Evolutionary conservation across 37 sponge, comb jelly and placozoan species (phyloP), one percentile per base, ranked within the genome.

Genomic region (Dysidea cf. avara): DNA sequence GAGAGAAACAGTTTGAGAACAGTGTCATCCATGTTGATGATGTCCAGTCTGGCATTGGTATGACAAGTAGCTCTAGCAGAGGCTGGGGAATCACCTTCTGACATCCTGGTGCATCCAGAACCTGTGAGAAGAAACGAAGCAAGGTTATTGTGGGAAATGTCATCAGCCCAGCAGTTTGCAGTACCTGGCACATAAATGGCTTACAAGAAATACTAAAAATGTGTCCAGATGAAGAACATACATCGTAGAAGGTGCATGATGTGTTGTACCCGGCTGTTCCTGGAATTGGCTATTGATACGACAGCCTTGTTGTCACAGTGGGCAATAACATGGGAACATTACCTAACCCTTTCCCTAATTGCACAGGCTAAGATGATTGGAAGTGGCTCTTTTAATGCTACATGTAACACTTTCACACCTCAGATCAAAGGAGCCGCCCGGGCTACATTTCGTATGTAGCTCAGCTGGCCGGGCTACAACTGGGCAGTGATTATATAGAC

Each of bases 121-220:
- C 53, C 51, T 63, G 40, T 16, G 39, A 25, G 32, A 72, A 61
- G 22, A 82, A n/a, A n/a, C n/a, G n/a, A 65, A 20, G 28, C 13
- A 26, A 52, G 61, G 4, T 74, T 53, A 46, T 85, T 39, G 6
- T 80, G 59, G 25, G 81, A 80, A 1, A 86, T 40, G 6, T 75
- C 81, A 75, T 86, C 81, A 24, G 87, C 87, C 40, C 40, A 47
- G 0, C 28, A 29, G 48, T 86, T 86, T 13, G 39, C n/a, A 11
- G 18, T 47, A 5, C 83, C 69, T 0, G 74, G 69, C n/a, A n/a
- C n/a, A n/a, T n/a, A n/a, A n/a, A n/a, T n/a, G n/a, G n/a, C n/a
- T n/a, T n/a, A n/a, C n/a, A n/a, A n/a, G n/a, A n/a, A n/a, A n/a
- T n/a, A n/a, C n/a, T n/a, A n/a, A n/a, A n/a, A n/a, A n/a, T n/a